Percentiles rank a stretch among this genome's conserved stretches.
These are phyloP conservation scores for Euleptes europaea DNA, from an alignment of 2,113 vertebrate genomes.

Conservation along the genomic window DNA sequence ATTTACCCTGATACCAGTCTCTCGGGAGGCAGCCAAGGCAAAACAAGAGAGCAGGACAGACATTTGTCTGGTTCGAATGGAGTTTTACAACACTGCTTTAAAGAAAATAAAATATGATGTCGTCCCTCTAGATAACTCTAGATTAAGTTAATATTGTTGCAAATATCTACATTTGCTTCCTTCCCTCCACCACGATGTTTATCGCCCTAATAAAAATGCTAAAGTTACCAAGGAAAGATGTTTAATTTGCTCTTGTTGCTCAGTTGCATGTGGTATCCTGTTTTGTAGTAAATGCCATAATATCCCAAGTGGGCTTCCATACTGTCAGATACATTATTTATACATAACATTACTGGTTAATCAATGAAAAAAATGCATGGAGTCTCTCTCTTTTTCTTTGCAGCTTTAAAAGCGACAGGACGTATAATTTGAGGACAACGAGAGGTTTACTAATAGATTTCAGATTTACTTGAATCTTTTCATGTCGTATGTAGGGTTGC, in stretches of 20 bases:
- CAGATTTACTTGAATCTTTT: slow-evolving; percentile 34
- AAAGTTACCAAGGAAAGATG: slow-evolving; percentile 79
- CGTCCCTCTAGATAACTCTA: slow-evolving; percentile 65
- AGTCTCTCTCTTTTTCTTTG: slow-evolving; percentile 55
- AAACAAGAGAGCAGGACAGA: not conserved
- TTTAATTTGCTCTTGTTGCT: slow-evolving; percentile 82
- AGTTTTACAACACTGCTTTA: slow-evolving; percentile 26
- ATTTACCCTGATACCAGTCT: not conserved
- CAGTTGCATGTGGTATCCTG: slow-evolving; percentile 81
- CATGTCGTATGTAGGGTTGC: too few relatives aligned
- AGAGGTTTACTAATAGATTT: slow-evolving; percentile 50
- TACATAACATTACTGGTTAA: slow-evolving; percentile 85
- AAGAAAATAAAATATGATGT: slow-evolving; percentile 62
- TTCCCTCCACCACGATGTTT: slow-evolving; percentile 68
- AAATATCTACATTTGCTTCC: slow-evolving; percentile 75
- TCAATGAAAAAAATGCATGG: slow-evolving; percentile 79
- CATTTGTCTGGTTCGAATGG: not conserved
- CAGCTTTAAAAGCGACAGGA: slow-evolving; percentile 75
- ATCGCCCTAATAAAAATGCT: slow-evolving; percentile 83
- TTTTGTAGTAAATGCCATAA: slow-evolving; percentile 83
- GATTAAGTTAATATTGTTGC: slow-evolving; percentile 75
- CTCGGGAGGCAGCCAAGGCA: not conserved
- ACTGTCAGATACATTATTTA: slow-evolving; percentile 86
- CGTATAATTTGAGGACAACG: slow-evolving; percentile 41
- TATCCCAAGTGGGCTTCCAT: slow-evolving; percentile 82